Conservation (phyloP, 2,113 vertebrate genomes). For the Gracilinanus agilis region DNA sequence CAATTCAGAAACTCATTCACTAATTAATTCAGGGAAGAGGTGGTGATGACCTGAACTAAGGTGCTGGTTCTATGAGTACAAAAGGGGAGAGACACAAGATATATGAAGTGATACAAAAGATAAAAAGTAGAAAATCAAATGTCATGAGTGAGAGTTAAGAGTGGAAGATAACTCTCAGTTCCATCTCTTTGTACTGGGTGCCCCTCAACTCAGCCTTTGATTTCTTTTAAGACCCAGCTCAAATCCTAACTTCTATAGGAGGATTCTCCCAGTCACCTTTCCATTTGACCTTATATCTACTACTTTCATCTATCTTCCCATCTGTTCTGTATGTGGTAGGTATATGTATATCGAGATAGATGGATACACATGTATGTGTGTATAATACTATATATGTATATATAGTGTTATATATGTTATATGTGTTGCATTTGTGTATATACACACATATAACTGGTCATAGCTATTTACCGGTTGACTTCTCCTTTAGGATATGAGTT, state of each 20-base stretch:
- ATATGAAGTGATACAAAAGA: not conserved
- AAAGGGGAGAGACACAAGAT: not conserved
- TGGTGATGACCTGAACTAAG: not conserved
- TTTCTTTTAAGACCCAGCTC: not conserved
- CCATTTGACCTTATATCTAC: not conserved
- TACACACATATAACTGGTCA: not conserved
- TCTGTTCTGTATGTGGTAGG: not conserved
- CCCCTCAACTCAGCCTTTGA: not conserved
- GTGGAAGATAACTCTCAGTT: not conserved
- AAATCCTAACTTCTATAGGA: not conserved
- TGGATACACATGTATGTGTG: not conserved
- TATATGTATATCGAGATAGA: not conserved
- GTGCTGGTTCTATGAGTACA: not conserved
- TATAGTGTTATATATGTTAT: not conserved
- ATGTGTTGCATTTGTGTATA: not conserved
- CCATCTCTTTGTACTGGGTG: not conserved
- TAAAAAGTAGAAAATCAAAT: not conserved
- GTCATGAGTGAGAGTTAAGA: not conserved
- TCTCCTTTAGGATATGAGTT: not conserved
- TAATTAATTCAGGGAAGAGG: not conserved
- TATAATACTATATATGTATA: not conserved
- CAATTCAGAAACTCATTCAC: not conserved
- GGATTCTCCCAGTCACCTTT: not conserved
- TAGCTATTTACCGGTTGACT: not conserved
- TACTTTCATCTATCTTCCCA: not conserved